Evolutionary conservation across 2,797 vertebrate genomes (phyloP), one percentile per base, ranked within the genome.

Genomic region (Characodon lateralis): DNA sequence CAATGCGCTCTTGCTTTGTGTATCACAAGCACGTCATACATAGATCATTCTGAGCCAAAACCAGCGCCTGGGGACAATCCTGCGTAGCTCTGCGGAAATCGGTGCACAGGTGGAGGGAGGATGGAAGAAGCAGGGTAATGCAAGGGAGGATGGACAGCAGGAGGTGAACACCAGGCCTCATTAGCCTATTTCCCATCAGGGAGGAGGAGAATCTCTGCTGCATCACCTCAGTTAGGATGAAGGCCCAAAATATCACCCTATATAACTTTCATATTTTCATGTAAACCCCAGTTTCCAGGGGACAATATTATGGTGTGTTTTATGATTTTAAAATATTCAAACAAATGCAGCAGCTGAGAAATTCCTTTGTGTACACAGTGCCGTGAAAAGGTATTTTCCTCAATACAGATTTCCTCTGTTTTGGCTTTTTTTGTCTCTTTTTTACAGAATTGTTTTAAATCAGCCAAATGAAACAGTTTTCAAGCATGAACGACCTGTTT

Each of bases 151-250:
- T 76, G 87, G 82, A 90, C 89, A 92, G 92, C 91, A 87, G 92
- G 91, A 84, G 89, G 90, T 78, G 80, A 74, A 59, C 77, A 77
- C 79, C 86, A 80, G 82, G 87, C 89, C 89, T 93, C 91, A 93
- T 93, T 93, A 94, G 84, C 86, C 81, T 61, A 65, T 78, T 77
- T 77, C 79, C 87, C 81, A 77, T 77, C 5, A 61, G 87, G 87
- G 84, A 89, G 3, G 7, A 63, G 66, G 72, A 75, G 76, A 81
- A 74, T 76, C 61, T 3, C 56, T 18, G 82, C 84, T 69, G 82
- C 85, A 85, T 87, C 81, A 31, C 80, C 78, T 80, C 89, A 90
- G 85, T 91, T 83, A 90, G 81, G 81, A 78, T 39, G 18, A 59
- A 78, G 51, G 73, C 53, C 79, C 71, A 68, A 28, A 78, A 82